These are phyloP conservation scores for Taenioides sp. DNA, from an alignment of 2,797 vertebrate genomes.

Conservation along the genomic window DNA sequence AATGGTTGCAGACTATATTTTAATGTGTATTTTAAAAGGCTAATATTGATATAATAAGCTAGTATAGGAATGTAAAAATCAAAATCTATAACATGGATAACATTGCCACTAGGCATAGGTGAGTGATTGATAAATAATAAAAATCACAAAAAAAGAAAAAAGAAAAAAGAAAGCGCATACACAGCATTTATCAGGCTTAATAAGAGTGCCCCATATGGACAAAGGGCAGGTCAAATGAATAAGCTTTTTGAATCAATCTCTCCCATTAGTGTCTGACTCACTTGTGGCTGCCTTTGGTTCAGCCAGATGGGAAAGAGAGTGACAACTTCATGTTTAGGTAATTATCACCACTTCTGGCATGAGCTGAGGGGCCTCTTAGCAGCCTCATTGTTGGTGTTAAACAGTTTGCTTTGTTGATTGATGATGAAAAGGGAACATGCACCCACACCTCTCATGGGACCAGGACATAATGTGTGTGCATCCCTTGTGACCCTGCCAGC, in stretches of 20 bases:
- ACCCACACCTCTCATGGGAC: conserved; percentile 72
- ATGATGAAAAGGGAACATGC: conserved; percentile 77
- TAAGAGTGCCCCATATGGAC: conserved; percentile 49
- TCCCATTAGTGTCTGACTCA: conserved; percentile 73
- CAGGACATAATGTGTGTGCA: conserved; percentile 71
- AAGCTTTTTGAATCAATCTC: conserved; percentile 67
- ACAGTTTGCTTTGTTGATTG: conserved; percentile 77
- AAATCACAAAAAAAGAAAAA: neutral
- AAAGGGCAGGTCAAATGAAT: conserved; percentile 76
- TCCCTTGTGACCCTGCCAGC: conserved; percentile 75
- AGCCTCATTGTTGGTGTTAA: conserved; percentile 76
- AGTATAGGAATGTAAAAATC: too few relatives aligned
- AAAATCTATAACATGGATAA: too few relatives aligned
- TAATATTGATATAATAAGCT: neutral
- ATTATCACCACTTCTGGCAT: conserved; percentile 78
- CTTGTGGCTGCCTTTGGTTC: conserved; percentile 20
- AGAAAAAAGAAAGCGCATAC: neutral
- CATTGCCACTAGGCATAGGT: neutral
- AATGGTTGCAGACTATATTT: too few relatives aligned
- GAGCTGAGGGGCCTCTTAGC: conserved; percentile 65
- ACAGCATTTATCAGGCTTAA: conserved; percentile 57
- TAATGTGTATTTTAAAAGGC: neutral
- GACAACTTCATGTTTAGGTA: conserved; percentile 79
- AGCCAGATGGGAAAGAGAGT: conserved; percentile 63
- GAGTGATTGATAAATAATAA: neutral